Base-by-base conservation (phyloP, 2,797 vertebrate species). In the Paramormyrops hopkinsi region DNA sequence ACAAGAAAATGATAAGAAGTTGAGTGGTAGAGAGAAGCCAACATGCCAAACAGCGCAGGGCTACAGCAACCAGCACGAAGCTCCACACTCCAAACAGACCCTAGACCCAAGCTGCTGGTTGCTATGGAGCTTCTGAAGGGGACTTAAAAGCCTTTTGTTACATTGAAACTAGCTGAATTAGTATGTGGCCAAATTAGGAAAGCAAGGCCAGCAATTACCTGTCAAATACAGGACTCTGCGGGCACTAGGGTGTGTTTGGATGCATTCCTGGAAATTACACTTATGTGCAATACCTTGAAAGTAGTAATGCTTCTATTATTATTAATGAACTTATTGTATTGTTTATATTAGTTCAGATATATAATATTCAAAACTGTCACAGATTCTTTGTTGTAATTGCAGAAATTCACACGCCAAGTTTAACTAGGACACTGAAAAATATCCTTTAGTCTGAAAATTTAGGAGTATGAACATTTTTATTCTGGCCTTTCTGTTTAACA, bases 151-250 rank as follows among this genome's bases (percentile, higher is more conserved):
- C 73, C 89, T 89, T 92, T 92, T 91, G 91, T 92, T 76, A 90
- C 88, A 92, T 92, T 91, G 90, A 92, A 91, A 86, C 89, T 91
- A 89, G 86, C 54, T 73, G 91, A 89, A 93, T 93, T 92, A 91
- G 91, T 91, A 92, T 92, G 88, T 41, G 79, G 76, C 62, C 89
- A 86, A 89, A 90, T 89, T 79, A 89, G 89, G 59, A 88, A 91
- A 69, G 82, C 25, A 83, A 25, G 86, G 54, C 86, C 88, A 87
- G 11, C 44, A 22, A 84, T 25, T 88, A 88, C 88, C 85, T 88
- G 62, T 50, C 82, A 69, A 65, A 90, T n/a, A 88, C 50, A 14
- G 59, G 82, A 46, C 54, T 29, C 83, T 86, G 29, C 29, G 29
- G 29, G 29, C 29, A 29, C 29, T 29, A 29, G 29, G 33, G 1